These are phyloP conservation scores for Poecilia gillii DNA, from an alignment of 2,797 vertebrate genomes.

Conservation along the genomic window DNA sequence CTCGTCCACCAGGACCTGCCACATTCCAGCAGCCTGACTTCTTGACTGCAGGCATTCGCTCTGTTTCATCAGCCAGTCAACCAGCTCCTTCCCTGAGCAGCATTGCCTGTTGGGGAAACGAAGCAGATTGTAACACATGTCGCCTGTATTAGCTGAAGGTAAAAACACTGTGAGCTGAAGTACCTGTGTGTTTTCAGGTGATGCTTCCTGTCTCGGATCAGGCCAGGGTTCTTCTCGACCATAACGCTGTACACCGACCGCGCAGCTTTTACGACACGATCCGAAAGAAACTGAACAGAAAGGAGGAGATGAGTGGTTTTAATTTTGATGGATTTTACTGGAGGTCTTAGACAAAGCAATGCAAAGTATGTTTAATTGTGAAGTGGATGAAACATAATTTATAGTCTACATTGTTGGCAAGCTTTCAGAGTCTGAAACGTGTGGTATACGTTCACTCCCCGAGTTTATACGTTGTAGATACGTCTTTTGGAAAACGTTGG, in stretches of 20 bases:
- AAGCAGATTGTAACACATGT: not conserved
- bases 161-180: too few species aligned
- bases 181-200: conserved; percentile 93
- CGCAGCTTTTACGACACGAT: conserved; percentile 88
- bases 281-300: conserved; percentile 85
- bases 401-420: not conserved
- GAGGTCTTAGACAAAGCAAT: not conserved
- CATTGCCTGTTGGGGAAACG: conserved; percentile 82
- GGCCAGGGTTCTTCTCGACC: conserved; percentile 77
- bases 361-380: not conserved
- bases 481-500: not conserved
- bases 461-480: not conserved
- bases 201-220: conserved; percentile 92
- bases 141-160: not conserved
- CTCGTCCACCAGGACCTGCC: conserved; percentile 93
- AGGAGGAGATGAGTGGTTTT: conserved; percentile 11
- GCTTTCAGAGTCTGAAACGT: not conserved
- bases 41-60: conserved; percentile 84
- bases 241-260: conserved; percentile 84
- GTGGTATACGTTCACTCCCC: not conserved
- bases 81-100: conserved; percentile 91
- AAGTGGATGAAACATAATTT: not conserved
- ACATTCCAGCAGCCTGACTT: conserved; percentile 90
- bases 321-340: not conserved
- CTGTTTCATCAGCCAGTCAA: conserved; percentile 88